Evolutionary conservation across 2,113 vertebrate genomes (phyloP).

Genomic region (Hippolais icterina): DNA sequence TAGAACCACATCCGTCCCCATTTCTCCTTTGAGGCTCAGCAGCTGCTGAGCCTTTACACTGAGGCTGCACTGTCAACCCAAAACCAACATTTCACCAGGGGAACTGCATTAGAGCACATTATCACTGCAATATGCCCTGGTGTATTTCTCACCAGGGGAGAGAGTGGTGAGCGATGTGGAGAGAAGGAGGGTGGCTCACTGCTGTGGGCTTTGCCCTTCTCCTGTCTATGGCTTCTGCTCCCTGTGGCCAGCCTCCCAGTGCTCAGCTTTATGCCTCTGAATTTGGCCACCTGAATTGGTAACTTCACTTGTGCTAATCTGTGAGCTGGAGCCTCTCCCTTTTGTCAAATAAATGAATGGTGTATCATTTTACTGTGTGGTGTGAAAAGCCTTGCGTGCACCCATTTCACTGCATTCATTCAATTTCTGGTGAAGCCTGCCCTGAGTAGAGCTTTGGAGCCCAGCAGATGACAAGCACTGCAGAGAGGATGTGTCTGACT

Average conservation of each 20-base stretch:
- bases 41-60: not conserved
- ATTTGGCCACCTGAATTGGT: not conserved
- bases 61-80: not conserved
- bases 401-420: not conserved
- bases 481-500: not conserved
- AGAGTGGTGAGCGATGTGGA: accelerated
- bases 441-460: not conserved
- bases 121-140: accelerated
- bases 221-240: not conserved
- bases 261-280: not conserved
- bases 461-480: not conserved
- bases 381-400: not conserved
- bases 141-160: accelerated
- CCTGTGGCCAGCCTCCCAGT: not conserved
- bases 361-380: not conserved
- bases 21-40: not conserved
- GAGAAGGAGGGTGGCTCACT: not conserved
- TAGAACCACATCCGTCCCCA: not conserved
- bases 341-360: not conserved
- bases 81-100: not conserved
- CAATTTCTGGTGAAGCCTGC: not conserved
- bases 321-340: not conserved
- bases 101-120: not conserved
- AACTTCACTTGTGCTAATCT: not conserved
- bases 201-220: not conserved